A percentile compares a stretch with the other conserved stretches of the same genome.
Conservation (phyloP, 2,113 vertebrate genomes). For the Corythornis cristatus region DNA sequence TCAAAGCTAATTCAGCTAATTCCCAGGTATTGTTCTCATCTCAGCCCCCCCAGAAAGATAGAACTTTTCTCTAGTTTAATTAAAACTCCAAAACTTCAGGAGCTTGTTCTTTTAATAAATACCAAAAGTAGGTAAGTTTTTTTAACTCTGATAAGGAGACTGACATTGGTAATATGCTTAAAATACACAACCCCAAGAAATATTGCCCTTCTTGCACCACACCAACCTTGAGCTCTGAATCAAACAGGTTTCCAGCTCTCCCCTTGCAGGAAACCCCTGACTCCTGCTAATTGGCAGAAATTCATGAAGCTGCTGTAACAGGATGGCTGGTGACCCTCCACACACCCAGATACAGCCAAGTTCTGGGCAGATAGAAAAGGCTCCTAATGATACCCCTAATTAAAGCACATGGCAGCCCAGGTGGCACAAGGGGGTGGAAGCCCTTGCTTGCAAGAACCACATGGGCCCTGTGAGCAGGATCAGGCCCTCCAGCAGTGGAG, state of each 20-base stretch:
- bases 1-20: neutral
- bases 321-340: neutral
- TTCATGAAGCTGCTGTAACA: neutral
- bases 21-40: neutral
- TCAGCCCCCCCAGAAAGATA: neutral
- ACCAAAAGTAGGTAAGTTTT: neutral
- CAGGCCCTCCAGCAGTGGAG: neutral
- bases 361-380: neutral
- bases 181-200: neutral
- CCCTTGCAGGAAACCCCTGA: neutral
- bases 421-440: rapidly evolving
- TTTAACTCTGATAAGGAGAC: neutral
- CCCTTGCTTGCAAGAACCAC: neutral
- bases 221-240: neutral
- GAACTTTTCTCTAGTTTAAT: neutral
- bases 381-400: neutral
- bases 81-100: neutral
- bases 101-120: neutral
- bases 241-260: neutral
- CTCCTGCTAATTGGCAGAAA: neutral
- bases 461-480: neutral
- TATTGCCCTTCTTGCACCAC: neutral
- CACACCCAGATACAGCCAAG: neutral
- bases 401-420: neutral
- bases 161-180: neutral